Evolutionary conservation across 1,140 invertebrate genomes (phyloP).

Genomic region (Drosophila mauritiana): DNA sequence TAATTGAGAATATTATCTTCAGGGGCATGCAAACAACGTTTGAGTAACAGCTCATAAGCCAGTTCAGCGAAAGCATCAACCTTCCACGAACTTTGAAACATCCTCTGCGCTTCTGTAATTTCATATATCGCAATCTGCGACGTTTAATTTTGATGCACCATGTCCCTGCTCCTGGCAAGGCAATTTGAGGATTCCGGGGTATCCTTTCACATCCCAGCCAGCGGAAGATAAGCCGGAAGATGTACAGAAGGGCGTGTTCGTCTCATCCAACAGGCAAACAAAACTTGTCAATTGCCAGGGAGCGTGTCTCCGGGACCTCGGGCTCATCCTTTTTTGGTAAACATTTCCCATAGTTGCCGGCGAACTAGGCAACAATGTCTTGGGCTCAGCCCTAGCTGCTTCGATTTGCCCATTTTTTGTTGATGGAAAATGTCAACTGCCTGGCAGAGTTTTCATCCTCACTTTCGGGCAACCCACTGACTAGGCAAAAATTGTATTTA

Average conservation of each 20-base stretch:
- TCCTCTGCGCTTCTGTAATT: slow-evolving; percentile 15
- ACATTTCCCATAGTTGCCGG: slow-evolving; percentile 40
- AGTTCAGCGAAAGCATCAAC: background rate
- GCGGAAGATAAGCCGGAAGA: slow-evolving; percentile 32
- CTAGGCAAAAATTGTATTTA: slow-evolving; percentile 62
- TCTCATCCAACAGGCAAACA: slow-evolving; percentile 44
- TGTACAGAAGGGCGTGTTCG: slow-evolving; percentile 31
- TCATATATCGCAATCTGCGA: slow-evolving; percentile 3
- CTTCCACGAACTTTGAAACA: background rate
- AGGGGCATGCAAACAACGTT: too few species aligned
- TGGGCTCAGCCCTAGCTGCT: slow-evolving; percentile 19
- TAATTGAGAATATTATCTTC: background rate
- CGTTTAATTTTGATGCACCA: slow-evolving; percentile 26
- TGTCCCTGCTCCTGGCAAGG: slow-evolving; percentile 26
- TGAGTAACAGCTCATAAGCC: background rate
- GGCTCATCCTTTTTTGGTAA: slow-evolving; percentile 9
- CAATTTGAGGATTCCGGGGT: slow-evolving; percentile 40
- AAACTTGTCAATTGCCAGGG: slow-evolving; percentile 72
- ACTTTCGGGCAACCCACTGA: slow-evolving; percentile 50
- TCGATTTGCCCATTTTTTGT: slow-evolving; percentile 34
- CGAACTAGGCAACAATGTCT: slow-evolving; percentile 68
- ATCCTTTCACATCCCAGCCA: slow-evolving; percentile 41
- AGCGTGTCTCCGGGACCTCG: slow-evolving; percentile 39
- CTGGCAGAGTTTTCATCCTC: slow-evolving; percentile 44
- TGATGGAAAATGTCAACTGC: slow-evolving; percentile 78